These are phyloP conservation scores for Rhineura floridana DNA, from an alignment of 2,113 vertebrate genomes.

Conservation along the genomic window DNA sequence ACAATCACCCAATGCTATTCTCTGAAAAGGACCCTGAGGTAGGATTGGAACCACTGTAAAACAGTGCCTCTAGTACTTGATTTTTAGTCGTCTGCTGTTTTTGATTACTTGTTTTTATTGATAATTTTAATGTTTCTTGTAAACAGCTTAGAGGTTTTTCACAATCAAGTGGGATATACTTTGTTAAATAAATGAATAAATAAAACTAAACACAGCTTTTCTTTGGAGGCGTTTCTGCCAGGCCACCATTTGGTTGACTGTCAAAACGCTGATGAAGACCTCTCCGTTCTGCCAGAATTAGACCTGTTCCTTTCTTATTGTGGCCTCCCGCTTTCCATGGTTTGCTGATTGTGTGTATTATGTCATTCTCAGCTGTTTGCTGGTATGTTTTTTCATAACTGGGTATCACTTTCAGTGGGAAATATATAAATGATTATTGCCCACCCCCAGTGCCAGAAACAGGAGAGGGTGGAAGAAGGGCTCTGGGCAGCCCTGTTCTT, in stretches of 20 bases:
- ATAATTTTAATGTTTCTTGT: too few relatives aligned
- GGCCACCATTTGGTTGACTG: not conserved
- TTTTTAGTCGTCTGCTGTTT: too few relatives aligned
- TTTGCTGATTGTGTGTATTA: not conserved
- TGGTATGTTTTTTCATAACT: not conserved
- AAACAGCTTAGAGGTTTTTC: too few relatives aligned
- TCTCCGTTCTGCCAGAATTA: not conserved
- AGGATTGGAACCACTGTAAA: too few relatives aligned
- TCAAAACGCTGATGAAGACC: not conserved
- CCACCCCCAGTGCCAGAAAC: not conserved
- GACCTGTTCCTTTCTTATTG: not conserved
- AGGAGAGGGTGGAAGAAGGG: not conserved
- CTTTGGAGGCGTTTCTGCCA: not conserved
- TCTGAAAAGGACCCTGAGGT: too few relatives aligned
- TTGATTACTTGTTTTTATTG: too few relatives aligned
- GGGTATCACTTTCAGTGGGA: not conserved
- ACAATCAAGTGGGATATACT: too few relatives aligned
- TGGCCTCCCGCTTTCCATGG: not conserved
- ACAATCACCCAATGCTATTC: too few relatives aligned
- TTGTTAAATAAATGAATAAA: too few relatives aligned
- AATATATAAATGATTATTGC: not conserved
- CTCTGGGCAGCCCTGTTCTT: not conserved
- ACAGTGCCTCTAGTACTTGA: too few relatives aligned
- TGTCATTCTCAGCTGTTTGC: not conserved
- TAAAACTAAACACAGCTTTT: too few relatives aligned